These are phyloP conservation scores for Eretmocerus hayati DNA, from an alignment of 2,888 invertebrate species.

Conservation along the genomic window DNA sequence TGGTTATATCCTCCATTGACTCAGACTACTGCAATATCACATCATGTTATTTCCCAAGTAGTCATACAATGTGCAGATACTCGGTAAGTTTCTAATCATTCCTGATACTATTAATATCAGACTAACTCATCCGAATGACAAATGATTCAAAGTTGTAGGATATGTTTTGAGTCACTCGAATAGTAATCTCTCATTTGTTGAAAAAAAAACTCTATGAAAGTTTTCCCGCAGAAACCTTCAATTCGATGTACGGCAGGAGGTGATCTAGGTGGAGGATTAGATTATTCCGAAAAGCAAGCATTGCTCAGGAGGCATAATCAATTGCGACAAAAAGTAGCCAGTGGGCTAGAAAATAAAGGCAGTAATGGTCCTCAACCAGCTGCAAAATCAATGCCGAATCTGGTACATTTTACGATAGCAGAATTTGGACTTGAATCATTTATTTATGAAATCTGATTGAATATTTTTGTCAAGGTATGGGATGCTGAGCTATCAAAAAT, in stretches of 20 bases:
- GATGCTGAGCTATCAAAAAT: constrained; percentile 36
- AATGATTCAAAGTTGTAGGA: too few relatives aligned
- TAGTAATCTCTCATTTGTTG: too few relatives aligned
- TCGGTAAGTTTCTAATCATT: too few relatives aligned
- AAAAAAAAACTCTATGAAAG: too few relatives aligned
- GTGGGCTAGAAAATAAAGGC: constrained; percentile 26
- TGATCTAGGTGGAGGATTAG: not conserved
- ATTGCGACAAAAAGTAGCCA: constrained; percentile 23
- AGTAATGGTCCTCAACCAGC: constrained; percentile 29
- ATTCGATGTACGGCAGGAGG: not conserved
- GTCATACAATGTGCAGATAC: too few relatives aligned
- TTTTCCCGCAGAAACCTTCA: not conserved
- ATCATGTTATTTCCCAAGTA: too few relatives aligned
- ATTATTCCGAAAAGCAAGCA: not conserved
- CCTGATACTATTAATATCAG: too few relatives aligned
- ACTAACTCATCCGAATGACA: too few relatives aligned
- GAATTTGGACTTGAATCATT: not conserved
- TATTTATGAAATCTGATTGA: not conserved
- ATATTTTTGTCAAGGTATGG: constrained; percentile 7
- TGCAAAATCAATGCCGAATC: constrained; percentile 23
- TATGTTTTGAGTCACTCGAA: too few relatives aligned
- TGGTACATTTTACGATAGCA: constrained; percentile 17
- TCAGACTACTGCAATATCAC: too few relatives aligned
- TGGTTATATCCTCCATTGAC: too few relatives aligned
- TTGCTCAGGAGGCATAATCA: constrained; percentile 20